Conservation (phyloP, 2,113 vertebrate genomes). For the Chrysochloris asiatica region DNA sequence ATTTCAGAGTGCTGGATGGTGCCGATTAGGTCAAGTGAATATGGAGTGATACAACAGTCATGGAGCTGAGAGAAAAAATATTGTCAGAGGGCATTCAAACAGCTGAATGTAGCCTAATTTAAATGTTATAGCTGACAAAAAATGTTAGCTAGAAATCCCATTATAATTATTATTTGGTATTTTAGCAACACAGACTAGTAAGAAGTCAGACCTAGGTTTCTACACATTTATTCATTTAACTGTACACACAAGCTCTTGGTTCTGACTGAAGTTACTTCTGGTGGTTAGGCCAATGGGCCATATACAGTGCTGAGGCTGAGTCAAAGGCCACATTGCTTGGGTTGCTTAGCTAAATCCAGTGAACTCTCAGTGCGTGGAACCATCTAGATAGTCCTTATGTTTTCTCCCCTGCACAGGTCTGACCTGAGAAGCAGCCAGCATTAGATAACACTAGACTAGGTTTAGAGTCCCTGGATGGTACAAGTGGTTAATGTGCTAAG, state of each 20-base stretch:
- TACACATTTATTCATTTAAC: conserved; percentile 56
- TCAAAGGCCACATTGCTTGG: conserved; percentile 66
- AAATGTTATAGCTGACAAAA: conserved; percentile 67
- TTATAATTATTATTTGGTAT: conserved; percentile 72
- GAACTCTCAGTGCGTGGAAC: background rate
- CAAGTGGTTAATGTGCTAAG: background rate
- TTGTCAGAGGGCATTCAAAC: conserved; percentile 79
- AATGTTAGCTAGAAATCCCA: conserved; percentile 48
- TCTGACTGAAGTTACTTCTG: conserved; percentile 46
- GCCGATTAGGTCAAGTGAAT: conserved; percentile 77
- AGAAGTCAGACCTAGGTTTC: conserved; percentile 58
- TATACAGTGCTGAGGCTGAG: conserved; percentile 50
- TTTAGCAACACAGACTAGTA: conserved; percentile 58
- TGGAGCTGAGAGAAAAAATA: conserved; percentile 77
- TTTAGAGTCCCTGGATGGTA: background rate
- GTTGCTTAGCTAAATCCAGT: conserved; percentile 67
- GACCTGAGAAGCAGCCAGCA: conserved; percentile 41
- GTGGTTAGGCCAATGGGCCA: conserved; percentile 65
- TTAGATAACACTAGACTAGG: conserved; percentile 35
- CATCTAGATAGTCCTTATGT: conserved; percentile 51
- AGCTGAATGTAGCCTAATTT: conserved; percentile 73
- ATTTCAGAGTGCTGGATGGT: conserved; percentile 74
- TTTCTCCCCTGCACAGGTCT: background rate
- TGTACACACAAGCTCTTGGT: conserved; percentile 65
- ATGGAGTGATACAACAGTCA: conserved; percentile 70